Evolutionary conservation across 2,888 invertebrate species (phyloP), one percentile per base, ranked within the genome.

Genomic region (Amorpha juglandis): DNA sequence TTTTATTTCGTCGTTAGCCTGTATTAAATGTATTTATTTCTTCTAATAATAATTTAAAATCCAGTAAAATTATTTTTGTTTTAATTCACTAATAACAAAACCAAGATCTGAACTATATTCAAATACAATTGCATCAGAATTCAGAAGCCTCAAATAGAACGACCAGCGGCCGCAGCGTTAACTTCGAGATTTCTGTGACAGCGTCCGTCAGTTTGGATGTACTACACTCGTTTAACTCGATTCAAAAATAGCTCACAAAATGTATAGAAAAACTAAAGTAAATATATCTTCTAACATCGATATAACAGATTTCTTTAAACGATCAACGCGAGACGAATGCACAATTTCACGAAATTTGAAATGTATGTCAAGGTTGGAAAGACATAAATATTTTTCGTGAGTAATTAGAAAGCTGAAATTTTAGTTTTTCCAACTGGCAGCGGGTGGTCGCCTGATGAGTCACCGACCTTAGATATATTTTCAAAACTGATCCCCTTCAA

Each of bases 271-370:
- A 63, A 74, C 78, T n/a, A 42, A 58, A 38, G 53, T 58, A 42
- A 58, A 58, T 82, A 83, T 86, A 86, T 88, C 84, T 79, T 76
- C 73, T 84, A 84, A 85, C 86, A 86, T 80, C 82, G 83, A 86
- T 83, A 83, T 86, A 74, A 77, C 74, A 53, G 51, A 38, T 58
- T 79, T 82, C 80, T 85, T 84, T 82, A 79, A 76, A 82, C 80
- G 76, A 79, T 75, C 74, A 82, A 42, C 58, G 38, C 6, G 58
- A 38, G 82, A 76, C 78, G 42, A 58, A 74, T 79, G 80, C 74
- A 78, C 70, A 78, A 81, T 80, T 82, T 84, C 79, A 79, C 75
- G 68, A 69, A 71, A 71, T 67, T 35, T 66, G 66, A 66, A 71
- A 86, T 81, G 74, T 83, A 69, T 89, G 90, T 88, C 90, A 91